Base-by-base conservation (phyloP, 2,113 vertebrate species). In the Clarias magur region DNA sequence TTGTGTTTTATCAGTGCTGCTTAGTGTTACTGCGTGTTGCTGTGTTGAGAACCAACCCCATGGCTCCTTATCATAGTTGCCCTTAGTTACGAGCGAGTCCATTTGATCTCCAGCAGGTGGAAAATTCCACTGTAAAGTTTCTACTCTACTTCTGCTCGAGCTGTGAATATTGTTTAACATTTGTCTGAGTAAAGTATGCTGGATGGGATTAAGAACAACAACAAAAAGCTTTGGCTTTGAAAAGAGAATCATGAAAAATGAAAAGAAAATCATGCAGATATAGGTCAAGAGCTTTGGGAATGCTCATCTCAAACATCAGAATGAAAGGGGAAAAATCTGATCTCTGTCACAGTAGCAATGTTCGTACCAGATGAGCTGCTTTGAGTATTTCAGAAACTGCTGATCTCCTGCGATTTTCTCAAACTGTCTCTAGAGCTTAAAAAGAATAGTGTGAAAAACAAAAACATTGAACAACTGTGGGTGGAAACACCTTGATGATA, bases 51-150 rank as follows among this genome's bases (percentile, higher is more conserved):
- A 56, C 76, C 85, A 72, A 80, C 27, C 78, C 42, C 17, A 60
- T 53, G 10, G 25, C 42, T 80, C 72, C 85, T 79, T 86, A 59
- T 70, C 27, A 5, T 30, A 54, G 84, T 73, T 80, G 79, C 21
- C 72, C 30, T 56, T 54, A 83, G 83, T 87, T 79, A 80, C 63
- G 65, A 85, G 68, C 54, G 10, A 90, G 80, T 83, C 62, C 63
- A 48, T 67, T 83, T 27, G 42, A 83, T 67, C 60, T 67, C 62
- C 60, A 82, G 68, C 83, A 82, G 80, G 78, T 88, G 60, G 34
- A 56, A 80, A 85, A 85, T 83, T 81, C 82, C 82, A 86, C 8
- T 63, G 70, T 62, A 62, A 12, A 19, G 57, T 54, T 78, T 70
- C 82, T 62, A 19, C 75, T 79, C 75, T 57, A 13, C 57, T 70